A percentile compares a stretch with the other conserved stretches of the same genome.
Conservation (phyloP, 2,888 invertebrate genomes). For the Dynastes grantii region DNA sequence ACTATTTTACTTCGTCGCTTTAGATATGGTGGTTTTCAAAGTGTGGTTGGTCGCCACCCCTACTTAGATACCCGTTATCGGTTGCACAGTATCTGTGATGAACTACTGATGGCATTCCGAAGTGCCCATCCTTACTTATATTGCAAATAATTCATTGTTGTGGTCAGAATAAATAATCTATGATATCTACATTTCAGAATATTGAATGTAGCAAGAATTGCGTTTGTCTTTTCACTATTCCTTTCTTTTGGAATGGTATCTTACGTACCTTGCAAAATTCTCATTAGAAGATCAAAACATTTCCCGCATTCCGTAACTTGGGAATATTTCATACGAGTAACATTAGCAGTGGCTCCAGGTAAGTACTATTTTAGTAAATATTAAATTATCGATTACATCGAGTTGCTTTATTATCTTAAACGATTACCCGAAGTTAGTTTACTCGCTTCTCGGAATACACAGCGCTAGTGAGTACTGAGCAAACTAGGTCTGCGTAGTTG, state of each 20-base stretch:
- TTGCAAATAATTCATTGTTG: neutral
- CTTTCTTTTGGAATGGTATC: conserved; percentile 35
- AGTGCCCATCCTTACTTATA: too few species aligned
- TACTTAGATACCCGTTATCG: too few species aligned
- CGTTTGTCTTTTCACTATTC: conserved; percentile 11
- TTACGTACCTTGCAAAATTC: conserved; percentile 8
- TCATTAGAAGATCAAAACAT: conserved; percentile 15
- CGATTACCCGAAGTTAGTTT: neutral
- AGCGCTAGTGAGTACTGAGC: neutral
- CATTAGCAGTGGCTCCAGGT: conserved; percentile 7
- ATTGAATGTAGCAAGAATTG: conserved; percentile 12
- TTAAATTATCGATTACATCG: neutral
- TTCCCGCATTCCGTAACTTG: conserved; percentile 10
- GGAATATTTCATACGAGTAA: conserved; percentile 33
- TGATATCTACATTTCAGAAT: conserved; percentile 13
- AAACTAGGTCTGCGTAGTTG: neutral
- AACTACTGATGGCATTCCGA: too few species aligned
- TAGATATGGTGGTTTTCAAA: too few species aligned
- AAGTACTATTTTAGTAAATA: neutral
- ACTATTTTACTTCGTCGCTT: too few species aligned
- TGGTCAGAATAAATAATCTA: neutral
- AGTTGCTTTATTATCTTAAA: neutral
- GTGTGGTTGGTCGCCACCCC: too few species aligned
- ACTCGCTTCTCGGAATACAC: neutral
- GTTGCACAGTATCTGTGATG: too few species aligned